Conservation (phyloP, 2,113 vertebrate species). For the Tachycineta bicolor region DNA sequence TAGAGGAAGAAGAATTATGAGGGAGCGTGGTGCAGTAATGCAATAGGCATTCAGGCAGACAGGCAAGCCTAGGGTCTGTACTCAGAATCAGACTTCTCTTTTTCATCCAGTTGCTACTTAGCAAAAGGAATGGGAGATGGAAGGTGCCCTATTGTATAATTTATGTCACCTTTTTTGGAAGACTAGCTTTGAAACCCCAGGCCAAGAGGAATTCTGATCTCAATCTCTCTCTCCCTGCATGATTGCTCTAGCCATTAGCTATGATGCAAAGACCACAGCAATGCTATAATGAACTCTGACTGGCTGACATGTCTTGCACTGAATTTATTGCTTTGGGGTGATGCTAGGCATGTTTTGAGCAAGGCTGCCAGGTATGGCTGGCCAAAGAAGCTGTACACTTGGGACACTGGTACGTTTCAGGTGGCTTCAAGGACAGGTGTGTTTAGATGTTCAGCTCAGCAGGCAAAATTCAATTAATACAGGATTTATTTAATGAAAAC, state of each 20-base stretch:
- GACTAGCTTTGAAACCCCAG: not conserved
- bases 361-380: not conserved
- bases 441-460: not conserved
- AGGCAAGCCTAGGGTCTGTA: not conserved
- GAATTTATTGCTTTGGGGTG: not conserved
- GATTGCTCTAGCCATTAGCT: not conserved
- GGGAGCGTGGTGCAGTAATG: not conserved
- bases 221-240: not conserved
- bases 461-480: not conserved
- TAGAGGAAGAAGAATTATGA: not conserved
- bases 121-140: not conserved
- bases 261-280: not conserved
- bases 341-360: not conserved
- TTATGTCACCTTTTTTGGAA: not conserved
- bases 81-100: not conserved
- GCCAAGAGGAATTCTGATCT: not conserved
- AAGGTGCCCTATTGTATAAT: not conserved
- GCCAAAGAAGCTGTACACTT: not conserved
- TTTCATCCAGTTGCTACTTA: not conserved
- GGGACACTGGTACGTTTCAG: rapidly evolving
- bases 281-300: not conserved
- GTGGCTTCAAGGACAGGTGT: not conserved
- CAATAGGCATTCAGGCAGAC: not conserved
- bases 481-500: not conserved
- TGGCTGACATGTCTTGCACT: not conserved